Conservation (phyloP, 2,113 vertebrate species). For the Bujurquina vittata region DNA sequence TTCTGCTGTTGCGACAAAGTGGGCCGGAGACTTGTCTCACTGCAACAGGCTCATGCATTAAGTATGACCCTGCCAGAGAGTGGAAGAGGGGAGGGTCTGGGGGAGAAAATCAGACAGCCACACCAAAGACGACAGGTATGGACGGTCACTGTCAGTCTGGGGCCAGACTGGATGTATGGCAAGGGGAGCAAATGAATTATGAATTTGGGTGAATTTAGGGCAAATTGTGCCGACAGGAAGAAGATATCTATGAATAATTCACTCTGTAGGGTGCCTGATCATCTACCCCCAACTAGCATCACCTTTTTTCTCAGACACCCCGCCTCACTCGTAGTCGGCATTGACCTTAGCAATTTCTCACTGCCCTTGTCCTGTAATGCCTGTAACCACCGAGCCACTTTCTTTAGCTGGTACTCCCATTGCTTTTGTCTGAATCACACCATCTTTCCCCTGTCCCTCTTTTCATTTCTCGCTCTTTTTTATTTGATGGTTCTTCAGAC, state of each 20-base stretch:
- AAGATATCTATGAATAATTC: conserved; percentile 81
- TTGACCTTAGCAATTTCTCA: conserved; percentile 60
- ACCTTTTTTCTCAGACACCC: conserved; percentile 54
- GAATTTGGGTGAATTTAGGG: conserved; percentile 81
- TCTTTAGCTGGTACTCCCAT: conserved; percentile 9
- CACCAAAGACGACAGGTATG: conserved; percentile 57
- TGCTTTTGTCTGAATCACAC: conserved; percentile 34
- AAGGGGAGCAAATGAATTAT: conserved; percentile 79
- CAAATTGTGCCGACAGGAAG: conserved; percentile 79
- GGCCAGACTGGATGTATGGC: conserved; percentile 51
- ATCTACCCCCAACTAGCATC: conserved; percentile 60
- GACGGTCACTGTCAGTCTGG: conserved; percentile 56
- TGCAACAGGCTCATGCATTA: conserved; percentile 80
- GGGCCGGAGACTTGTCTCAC: conserved; percentile 65
- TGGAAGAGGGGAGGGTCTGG: conserved; percentile 31
- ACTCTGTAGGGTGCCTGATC: conserved; percentile 72
- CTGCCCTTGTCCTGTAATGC: conserved; percentile 12
- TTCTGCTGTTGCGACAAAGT: conserved; percentile 57
- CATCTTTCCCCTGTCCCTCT: conserved; percentile 11
- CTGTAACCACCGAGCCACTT: conserved; percentile 29
- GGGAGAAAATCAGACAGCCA: conserved; percentile 46
- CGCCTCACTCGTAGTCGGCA: conserved; percentile 27
- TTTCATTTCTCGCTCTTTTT: conserved; percentile 29
- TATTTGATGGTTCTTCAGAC: conserved; percentile 60
- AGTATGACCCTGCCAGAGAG: conserved; percentile 70